Base-by-base conservation (phyloP, 2,888 invertebrate species). In the Cryptocheilus praepositus region DNA sequence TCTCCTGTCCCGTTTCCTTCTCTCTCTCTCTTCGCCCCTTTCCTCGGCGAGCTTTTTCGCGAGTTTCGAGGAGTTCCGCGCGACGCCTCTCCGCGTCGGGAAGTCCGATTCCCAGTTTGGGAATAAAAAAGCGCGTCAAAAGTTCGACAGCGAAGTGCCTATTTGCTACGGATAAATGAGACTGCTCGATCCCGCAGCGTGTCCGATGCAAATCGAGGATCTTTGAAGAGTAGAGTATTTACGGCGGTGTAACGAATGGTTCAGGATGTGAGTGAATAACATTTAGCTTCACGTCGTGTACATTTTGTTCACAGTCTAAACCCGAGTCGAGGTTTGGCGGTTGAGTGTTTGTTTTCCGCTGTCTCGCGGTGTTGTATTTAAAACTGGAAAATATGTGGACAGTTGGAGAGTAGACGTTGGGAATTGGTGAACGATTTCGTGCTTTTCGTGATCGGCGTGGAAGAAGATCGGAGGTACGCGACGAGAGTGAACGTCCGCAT, bases 41-140 rank as follows among this genome's bases (percentile, higher is more conserved):
- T 49, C 49, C 49, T 15, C 8, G 19, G 16, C 49, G 5, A 18
- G 16, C 19, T n/a, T 57, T 53, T 53, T 53, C 21, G 53, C 16
- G 13, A 21, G 19, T 21, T 22, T 58, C 15, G 21, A 7, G 54
- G 5, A 46, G 61, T 61, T 64, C 16, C 25, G 63, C 61, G 55
- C 67, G 36, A 36, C 36, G 3, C 25, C 36, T 36, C 36, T 11
- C 36, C 11, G 36, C 36, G 36, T 36, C 36, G 36, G 8, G 36
- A 36, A 36, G 36, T 7, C 5, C 58, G 19, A 0, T n/a, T 11
- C 11, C 45, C 44, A 45, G 13, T 21, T 16, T 28, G 16, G n/a
- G n/a, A n/a, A n/a, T n/a, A n/a, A n/a, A n/a, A n/a, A 22, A 28
- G 19, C 13, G 43, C n/a, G 18, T 18, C 43, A 28, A 49, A 19